Evolutionary conservation across 2,888 invertebrate genomes (phyloP).

Genomic region (Phorcus lineatus): DNA sequence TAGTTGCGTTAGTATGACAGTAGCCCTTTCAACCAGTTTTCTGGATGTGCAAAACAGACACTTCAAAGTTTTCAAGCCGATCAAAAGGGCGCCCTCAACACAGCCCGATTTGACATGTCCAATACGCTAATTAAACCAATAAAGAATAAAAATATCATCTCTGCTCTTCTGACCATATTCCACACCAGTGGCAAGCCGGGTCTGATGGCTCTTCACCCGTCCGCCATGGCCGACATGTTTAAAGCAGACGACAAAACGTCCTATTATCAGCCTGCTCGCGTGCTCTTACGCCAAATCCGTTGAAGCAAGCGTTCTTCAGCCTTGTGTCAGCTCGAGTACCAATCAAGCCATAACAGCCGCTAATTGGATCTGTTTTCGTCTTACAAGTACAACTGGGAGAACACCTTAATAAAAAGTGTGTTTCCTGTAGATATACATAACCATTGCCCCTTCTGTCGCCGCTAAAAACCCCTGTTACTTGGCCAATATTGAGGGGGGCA

Average conservation of each 20-base stretch:
- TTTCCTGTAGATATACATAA: constrained; percentile 15
- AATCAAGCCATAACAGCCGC: constrained; percentile 28
- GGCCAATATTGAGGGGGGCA: not conserved
- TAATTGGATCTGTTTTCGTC: constrained; percentile 32
- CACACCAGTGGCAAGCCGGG: constrained; percentile 14
- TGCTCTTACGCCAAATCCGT: constrained; percentile 25
- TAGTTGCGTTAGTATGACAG: constrained; percentile 21
- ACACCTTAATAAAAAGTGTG: constrained; percentile 13
- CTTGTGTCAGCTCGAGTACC: constrained; percentile 20
- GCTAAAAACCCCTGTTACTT: not conserved
- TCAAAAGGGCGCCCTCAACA: constrained; percentile 21
- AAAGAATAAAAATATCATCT: constrained; percentile 26
- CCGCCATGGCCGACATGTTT: constrained; percentile 27
- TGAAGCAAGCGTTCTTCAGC: constrained; percentile 8
- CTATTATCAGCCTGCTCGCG: constrained; percentile 28
- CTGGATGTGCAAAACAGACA: constrained; percentile 27
- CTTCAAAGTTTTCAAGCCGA: constrained; percentile 21
- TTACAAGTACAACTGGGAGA: constrained; percentile 18
- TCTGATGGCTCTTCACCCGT: constrained; percentile 21
- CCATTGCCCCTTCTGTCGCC: not conserved
- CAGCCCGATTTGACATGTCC: constrained; percentile 26
- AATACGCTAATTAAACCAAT: constrained; percentile 31
- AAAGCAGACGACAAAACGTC: constrained; percentile 30
- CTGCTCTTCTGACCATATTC: constrained; percentile 22
- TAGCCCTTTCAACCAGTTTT: constrained; percentile 22